Evolutionary conservation across 1,140 invertebrate genomes (phyloP).

Genomic region (Drosophila ironensis): DNA sequence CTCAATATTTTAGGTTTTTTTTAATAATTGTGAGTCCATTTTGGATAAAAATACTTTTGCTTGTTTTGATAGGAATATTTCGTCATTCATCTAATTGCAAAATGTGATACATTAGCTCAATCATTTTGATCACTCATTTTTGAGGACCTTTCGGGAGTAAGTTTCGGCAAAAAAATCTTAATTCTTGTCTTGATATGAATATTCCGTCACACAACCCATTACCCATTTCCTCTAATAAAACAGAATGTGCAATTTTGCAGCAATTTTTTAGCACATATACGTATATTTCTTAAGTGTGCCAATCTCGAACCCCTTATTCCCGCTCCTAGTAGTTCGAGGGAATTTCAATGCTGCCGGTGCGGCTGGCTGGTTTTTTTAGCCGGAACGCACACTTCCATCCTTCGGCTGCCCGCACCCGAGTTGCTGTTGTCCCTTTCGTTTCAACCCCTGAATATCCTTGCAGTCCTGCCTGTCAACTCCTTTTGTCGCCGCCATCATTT

Average conservation of each 20-base stretch:
- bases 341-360: conserved; percentile 66
- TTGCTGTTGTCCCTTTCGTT: not conserved
- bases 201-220: no score
- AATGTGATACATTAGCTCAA: no score
- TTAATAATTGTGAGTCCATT: no score
- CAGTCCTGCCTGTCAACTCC: conserved; percentile 59
- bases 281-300: conserved; percentile 28
- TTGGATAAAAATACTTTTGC: no score
- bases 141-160: no score
- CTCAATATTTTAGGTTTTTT: no score
- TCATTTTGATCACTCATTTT: no score
- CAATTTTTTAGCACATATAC: no score
- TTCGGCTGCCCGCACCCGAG: conserved; percentile 11
- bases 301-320: conserved; percentile 46
- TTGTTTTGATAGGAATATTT: no score
- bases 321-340: conserved; percentile 41
- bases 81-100: no score
- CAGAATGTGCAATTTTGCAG: no score
- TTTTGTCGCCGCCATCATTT: conserved; percentile 53
- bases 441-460: not conserved
- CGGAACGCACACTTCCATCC: conserved; percentile 75
- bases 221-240: no score
- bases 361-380: conserved; percentile 44
- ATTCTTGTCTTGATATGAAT: not conserved
- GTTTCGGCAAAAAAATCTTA: not conserved